Base-by-base conservation (phyloP, 1,140 invertebrate species). In the Drosophila virilis region DNA sequence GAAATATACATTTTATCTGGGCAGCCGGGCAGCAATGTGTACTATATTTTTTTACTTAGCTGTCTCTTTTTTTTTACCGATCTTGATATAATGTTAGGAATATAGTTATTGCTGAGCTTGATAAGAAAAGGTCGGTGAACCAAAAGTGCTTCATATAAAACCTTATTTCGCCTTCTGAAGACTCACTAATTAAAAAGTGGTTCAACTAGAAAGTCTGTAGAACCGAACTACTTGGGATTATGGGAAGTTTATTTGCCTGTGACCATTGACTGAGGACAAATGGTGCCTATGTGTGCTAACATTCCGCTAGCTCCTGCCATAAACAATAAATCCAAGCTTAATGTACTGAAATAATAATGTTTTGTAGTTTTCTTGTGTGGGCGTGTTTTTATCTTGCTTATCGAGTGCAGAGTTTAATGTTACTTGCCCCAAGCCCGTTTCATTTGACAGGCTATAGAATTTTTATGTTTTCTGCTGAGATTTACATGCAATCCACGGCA, bases 271-370 rank as follows among this genome's bases (percentile, higher is more conserved):
- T 68, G 70, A 68, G 48, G 64, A 73, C 42, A 54, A 68, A 73
- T 67, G 60, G 55, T 37, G 54, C 37, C 55, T 51, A 28, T 28
- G 43, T 57, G 51, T 46, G 35, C 15, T 9, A 12, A 12, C 57
- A 33, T 45, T 32, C 9, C 50, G 28, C 57, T 66, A 32, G 15
- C 32, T 22, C 6, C 40, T 65, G 67, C 54, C 83, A 82, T 82
- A 88, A 86, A 79, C 83, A 88, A 89, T 89, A 88, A 89, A 89
- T 88, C 80, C 66, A 67, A 83, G 83, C 66, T 84, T 89, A 88
- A 88, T 88, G 83, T 88, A 83, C 72, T 72, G 83, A 89, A 88
- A 88, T 88, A 88, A 88, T 83, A 83, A 59, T 80, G 84, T 77
- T 83, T 83, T 83, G 77, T 67, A 70, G 86, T 78, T 66, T 65